A percentile compares a stretch with the other conserved stretches of the same genome.
Conservation (phyloP, 2,888 invertebrate genomes). For the Caenorhabditis afra region DNA sequence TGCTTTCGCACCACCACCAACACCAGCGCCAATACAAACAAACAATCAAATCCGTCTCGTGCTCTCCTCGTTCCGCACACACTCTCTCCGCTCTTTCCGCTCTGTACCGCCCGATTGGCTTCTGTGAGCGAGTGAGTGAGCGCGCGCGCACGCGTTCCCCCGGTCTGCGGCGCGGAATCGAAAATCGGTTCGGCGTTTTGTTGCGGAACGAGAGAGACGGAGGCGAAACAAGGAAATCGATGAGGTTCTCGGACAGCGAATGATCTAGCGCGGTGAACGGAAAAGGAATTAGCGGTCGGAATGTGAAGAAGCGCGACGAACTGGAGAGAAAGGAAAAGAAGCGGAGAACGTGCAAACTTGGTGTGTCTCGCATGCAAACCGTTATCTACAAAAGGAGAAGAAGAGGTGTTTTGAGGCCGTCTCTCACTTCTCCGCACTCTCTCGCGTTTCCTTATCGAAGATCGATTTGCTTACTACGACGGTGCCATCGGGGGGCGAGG, state of each 20-base stretch:
- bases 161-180: slow-evolving; percentile 11
- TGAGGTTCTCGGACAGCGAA: slow-evolving; percentile 9
- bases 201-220: slow-evolving; percentile 6
- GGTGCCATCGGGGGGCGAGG: slow-evolving; percentile 2
- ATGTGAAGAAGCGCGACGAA: too few species aligned
- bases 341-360: neutral
- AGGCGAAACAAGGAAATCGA: neutral
- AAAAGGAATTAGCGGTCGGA: too few species aligned
- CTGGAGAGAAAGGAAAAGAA: neutral
- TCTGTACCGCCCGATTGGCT: slow-evolving; percentile 13
- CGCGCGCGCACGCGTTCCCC: slow-evolving; percentile 6
- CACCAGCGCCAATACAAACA: slow-evolving; percentile 44
- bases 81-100: neutral
- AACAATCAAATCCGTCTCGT: slow-evolving; percentile 46
- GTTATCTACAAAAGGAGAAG: neutral
- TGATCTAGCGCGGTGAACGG: too few species aligned
- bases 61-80: slow-evolving; percentile 8
- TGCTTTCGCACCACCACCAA: slow-evolving; percentile 17
- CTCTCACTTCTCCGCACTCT: neutral
- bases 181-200: slow-evolving; percentile 15
- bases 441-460: neutral
- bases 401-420: neutral
- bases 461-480: slow-evolving; percentile 8
- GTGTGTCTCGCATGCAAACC: neutral
- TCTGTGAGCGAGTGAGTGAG: neutral